phyloP scores from a whole-genome alignment of 1,140 invertebrate species.

The Antheraea mylitta region DNA sequence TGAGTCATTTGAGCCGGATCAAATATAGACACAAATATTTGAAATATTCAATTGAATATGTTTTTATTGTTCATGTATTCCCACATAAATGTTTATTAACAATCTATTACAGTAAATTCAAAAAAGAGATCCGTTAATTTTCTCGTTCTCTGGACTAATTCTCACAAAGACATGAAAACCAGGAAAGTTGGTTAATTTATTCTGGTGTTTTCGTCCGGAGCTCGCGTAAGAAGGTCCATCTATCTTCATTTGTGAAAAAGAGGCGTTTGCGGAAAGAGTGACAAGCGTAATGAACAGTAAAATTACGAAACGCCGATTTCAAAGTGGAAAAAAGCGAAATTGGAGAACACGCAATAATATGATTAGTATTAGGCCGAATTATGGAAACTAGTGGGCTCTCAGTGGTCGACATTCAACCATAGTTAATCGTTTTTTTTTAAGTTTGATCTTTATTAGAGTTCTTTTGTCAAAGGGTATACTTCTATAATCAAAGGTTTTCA shows the following conservation, averaged over 20 bases:
- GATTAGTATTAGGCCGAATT: neutral
- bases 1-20: no score
- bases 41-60: no score
- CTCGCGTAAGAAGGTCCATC: constrained; percentile 9
- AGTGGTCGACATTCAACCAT: no score
- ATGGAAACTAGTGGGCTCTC: neutral
- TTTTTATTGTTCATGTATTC: no score
- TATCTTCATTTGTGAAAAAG: constrained; percentile 18
- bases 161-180: neutral
- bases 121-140: neutral
- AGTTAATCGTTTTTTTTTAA: no score
- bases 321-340: constrained; percentile 7
- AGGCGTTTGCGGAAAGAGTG: constrained; percentile 11
- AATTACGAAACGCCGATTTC: constrained; percentile 13
- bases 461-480: no score
- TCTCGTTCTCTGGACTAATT: neutral
- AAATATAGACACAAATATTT: no score
- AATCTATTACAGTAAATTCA: neutral
- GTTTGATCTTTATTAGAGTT: no score
- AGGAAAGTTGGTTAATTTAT: constrained; percentile 14
- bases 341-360: neutral
- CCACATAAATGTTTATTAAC: neutral
- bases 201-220: constrained; percentile 11
- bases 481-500: no score
- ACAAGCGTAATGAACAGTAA: constrained; percentile 14